Conservation (phyloP, 1,140 invertebrate species). For the Drosophila tani region DNA sequence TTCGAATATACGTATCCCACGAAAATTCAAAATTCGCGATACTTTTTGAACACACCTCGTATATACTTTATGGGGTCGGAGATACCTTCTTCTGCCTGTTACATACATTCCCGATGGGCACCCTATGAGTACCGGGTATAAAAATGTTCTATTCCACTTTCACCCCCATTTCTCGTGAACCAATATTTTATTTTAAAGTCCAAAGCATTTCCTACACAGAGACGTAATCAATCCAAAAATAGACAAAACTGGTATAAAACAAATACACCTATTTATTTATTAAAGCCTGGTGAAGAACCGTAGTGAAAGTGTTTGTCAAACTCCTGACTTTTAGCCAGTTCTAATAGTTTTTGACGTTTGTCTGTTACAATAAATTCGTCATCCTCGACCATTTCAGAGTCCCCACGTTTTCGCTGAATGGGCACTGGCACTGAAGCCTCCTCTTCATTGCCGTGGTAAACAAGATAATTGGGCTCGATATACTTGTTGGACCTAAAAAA, state of each 20-base stretch:
- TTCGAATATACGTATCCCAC: no score
- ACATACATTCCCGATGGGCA: no score
- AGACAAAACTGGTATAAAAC: not conserved
- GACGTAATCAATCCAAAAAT: no score
- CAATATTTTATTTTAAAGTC: no score
- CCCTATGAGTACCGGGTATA: no score
- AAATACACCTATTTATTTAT: conserved; percentile 23
- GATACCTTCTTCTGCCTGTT: no score
- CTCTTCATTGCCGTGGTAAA: conserved; percentile 58
- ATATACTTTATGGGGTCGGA: no score
- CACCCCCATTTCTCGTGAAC: no score
- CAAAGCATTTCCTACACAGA: no score
- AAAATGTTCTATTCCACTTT: no score
- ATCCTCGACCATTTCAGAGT: conserved; percentile 78
- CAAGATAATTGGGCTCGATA: conserved; percentile 57
- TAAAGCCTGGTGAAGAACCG: conserved; percentile 68
- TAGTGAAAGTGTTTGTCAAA: conserved; percentile 72
- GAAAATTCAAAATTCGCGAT: no score
- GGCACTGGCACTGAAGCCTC: conserved; percentile 23
- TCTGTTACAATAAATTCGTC: conserved; percentile 81
- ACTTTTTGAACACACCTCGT: no score
- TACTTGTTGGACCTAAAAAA: conserved; percentile 58
- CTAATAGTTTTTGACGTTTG: conserved; percentile 69
- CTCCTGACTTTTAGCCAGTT: conserved; percentile 67
- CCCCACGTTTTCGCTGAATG: conserved; percentile 77